Conservation (phyloP, 2,888 invertebrate species). For the Caprella mutica region DNA sequence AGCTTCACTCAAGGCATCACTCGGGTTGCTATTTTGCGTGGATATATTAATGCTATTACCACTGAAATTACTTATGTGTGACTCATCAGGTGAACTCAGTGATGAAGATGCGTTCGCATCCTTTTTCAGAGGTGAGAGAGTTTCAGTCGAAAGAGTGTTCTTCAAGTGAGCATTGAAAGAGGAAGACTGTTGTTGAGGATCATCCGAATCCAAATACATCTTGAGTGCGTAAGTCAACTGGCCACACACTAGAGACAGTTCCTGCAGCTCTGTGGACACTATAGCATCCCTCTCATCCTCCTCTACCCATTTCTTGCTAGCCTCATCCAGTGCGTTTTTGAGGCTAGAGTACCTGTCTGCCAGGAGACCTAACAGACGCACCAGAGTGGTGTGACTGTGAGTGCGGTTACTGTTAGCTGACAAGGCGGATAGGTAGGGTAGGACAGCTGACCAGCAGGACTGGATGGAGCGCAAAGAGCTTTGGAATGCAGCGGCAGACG, state of each 20-base stretch:
- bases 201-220: too few species aligned
- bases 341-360: conserved; percentile 8
- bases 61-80: background rate
- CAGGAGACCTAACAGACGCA: conserved; percentile 2
- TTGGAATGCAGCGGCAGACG: background rate
- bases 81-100: background rate
- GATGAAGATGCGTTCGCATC: background rate
- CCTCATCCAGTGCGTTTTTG: too few species aligned
- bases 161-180: background rate
- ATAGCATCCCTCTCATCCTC: too few species aligned
- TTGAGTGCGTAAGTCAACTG: too few species aligned
- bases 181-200: background rate
- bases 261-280: too few species aligned
- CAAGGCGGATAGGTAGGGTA: conserved; percentile 7
- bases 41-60: background rate
- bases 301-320: too few species aligned
- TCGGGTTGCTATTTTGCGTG: background rate
- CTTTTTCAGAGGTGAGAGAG: background rate
- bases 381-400: background rate
- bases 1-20: background rate
- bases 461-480: background rate
- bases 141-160: background rate
- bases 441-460: conserved; percentile 4
- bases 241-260: too few species aligned
- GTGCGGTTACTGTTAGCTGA: conserved; percentile 9